Percentiles rank a stretch among this genome's conserved stretches.
phyloP scores from a whole-genome alignment of 1,140 invertebrate genomes.

The Hycleus phaleratus region DNA sequence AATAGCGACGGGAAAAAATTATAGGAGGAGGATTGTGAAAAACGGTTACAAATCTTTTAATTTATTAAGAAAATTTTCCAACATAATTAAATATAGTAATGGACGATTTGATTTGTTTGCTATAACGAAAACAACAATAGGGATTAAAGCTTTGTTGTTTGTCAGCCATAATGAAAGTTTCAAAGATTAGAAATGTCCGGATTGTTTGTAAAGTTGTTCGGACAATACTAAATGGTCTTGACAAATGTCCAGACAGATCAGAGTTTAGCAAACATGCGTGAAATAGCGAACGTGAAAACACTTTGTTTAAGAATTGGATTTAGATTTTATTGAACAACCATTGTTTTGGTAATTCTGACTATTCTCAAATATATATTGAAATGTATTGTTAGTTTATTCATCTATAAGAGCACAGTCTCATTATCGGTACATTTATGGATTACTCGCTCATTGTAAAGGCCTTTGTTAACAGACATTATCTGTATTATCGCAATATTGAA shows the following conservation, averaged over 20 bases:
- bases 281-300: slow-evolving; percentile 10
- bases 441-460: slow-evolving; percentile 3
- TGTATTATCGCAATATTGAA: slow-evolving; percentile 14
- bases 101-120: too few species aligned
- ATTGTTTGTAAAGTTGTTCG: slow-evolving; percentile 17
- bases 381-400: too few species aligned
- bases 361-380: too few species aligned
- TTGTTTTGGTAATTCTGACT: too few species aligned
- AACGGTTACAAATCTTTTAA: too few species aligned
- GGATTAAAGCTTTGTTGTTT: slow-evolving; percentile 8
- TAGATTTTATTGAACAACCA: background rate
- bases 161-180: slow-evolving; percentile 12
- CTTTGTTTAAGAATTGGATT: background rate
- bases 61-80: too few species aligned
- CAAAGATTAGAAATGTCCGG: slow-evolving; percentile 9
- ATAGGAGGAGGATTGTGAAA: too few species aligned
- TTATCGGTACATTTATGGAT: background rate
- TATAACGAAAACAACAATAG: too few species aligned
- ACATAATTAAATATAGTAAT: too few species aligned
- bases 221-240: slow-evolving; percentile 16
- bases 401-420: slow-evolving; percentile 2
- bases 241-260: slow-evolving; percentile 18
- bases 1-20: too few species aligned
- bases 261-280: slow-evolving; percentile 17
- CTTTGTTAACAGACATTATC: slow-evolving; percentile 12